Evolutionary conservation across 2,113 vertebrate species (phyloP).

Genomic region (Bucco capensis): DNA sequence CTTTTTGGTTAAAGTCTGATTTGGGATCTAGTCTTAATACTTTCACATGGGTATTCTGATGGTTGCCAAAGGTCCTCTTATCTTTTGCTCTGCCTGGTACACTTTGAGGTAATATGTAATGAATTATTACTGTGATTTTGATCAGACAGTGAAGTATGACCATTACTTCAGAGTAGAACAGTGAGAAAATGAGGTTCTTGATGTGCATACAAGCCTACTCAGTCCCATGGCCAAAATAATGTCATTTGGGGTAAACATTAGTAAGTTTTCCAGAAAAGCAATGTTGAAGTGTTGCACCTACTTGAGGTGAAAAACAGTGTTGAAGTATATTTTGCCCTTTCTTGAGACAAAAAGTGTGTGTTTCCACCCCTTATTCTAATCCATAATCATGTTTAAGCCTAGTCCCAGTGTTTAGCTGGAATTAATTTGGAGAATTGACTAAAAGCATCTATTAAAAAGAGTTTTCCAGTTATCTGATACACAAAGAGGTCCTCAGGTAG

Average conservation of each 20-base stretch:
- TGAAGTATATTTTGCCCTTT: too few relatives aligned
- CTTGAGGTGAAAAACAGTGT: too few relatives aligned
- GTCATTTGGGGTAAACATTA: not conserved
- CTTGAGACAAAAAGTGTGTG: rapidly evolving
- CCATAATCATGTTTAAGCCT: not conserved
- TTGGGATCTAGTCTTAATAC: not conserved
- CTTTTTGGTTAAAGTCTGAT: not conserved
- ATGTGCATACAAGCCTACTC: not conserved
- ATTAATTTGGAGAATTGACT: not conserved
- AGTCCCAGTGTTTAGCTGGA: not conserved
- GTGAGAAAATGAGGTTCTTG: not conserved
- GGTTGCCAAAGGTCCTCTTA: not conserved
- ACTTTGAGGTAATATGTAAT: not conserved
- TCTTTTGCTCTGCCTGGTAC: not conserved
- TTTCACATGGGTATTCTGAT: not conserved
- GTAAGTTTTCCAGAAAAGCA: not conserved
- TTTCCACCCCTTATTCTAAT: not conserved
- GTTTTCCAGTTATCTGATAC: not conserved
- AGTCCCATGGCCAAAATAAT: not conserved
- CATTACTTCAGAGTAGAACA: not conserved
- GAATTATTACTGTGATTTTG: not conserved
- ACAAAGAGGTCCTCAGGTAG: not conserved
- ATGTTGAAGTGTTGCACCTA: not conserved
- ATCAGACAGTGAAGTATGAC: not conserved
- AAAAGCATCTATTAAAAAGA: not conserved